Percentiles rank a stretch among this genome's conserved stretches.
phyloP scores from a whole-genome alignment of 1,140 invertebrate species.

The Ganaspis sp. region DNA sequence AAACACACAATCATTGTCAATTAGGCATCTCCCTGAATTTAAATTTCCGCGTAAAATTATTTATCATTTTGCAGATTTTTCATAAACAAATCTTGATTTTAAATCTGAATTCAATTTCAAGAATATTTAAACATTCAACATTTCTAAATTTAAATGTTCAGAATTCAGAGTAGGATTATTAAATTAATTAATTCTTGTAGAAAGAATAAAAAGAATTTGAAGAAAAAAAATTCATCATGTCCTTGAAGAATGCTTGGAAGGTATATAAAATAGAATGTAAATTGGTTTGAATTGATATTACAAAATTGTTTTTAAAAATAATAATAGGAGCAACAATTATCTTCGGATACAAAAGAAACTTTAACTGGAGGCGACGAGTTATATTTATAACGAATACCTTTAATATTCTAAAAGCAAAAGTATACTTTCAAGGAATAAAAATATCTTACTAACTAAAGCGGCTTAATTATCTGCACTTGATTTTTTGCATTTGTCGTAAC shows the following conservation, averaged over 20 bases:
- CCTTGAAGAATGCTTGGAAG: no score
- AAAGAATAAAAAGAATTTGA: no score
- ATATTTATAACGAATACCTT: not conserved
- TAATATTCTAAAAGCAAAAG: not conserved
- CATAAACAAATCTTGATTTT: not conserved
- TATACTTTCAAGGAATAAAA: not conserved
- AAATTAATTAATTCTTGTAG: no score
- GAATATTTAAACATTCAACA: no score
- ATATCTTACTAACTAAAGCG: not conserved
- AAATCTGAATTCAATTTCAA: no score
- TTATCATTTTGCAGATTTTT: not conserved
- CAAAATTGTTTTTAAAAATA: no score
- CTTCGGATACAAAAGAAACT: not conserved
- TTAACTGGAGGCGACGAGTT: not conserved
- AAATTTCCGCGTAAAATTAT: not conserved
- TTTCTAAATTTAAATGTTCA: no score
- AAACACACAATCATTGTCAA: not conserved
- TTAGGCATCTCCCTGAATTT: not conserved
- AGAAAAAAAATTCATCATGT: no score
- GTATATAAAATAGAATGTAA: no score
- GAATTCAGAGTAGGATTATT: no score
- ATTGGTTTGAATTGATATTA: no score
- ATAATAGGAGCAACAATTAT: not conserved
- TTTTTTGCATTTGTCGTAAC: not conserved
- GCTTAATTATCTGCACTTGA: not conserved